A percentile compares a stretch with the other conserved stretches of the same genome.
Conservation (phyloP, 2,113 vertebrate species). For the Sceloporus tristichus region DNA sequence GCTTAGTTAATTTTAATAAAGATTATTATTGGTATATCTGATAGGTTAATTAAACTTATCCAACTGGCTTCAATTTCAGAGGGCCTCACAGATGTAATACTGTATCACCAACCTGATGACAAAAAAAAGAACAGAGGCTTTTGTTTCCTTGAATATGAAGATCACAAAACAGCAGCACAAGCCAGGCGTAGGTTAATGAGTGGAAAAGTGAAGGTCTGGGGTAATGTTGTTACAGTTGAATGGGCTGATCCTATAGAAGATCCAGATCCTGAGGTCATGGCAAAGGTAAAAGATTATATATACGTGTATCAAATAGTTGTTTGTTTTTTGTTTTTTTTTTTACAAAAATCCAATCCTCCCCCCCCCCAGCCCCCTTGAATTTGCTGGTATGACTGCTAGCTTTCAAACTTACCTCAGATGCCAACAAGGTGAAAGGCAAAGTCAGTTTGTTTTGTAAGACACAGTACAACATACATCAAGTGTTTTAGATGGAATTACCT, state of each 20-base stretch:
- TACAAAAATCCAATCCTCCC: no score
- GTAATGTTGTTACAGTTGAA: constrained; percentile 96
- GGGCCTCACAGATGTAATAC: constrained; percentile 97
- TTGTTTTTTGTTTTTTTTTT: no score
- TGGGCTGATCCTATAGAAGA: constrained; percentile 99
- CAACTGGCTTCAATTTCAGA: constrained; percentile 81
- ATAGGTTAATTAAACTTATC: constrained; percentile 44
- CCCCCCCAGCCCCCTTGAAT: background rate
- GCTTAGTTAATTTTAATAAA: background rate
- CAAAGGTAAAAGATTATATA: constrained; percentile 86
- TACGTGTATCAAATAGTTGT: background rate
- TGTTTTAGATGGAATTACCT: background rate
- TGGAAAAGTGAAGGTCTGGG: constrained; percentile 99
- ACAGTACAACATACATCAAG: background rate
- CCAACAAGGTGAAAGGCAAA: background rate
- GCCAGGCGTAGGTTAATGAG: constrained; percentile 97
- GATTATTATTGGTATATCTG: background rate
- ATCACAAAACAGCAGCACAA: constrained; percentile 98
- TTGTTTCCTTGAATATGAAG: constrained; percentile 98
- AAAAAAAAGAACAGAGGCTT: constrained; percentile 99
- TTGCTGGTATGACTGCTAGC: background rate
- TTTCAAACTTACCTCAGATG: background rate
- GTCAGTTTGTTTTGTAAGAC: background rate
- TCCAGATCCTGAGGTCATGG: constrained; percentile 98
- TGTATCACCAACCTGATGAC: constrained; percentile 97